Conservation (phyloP, 1,140 invertebrate genomes). For the Drosophila athabasca region DNA sequence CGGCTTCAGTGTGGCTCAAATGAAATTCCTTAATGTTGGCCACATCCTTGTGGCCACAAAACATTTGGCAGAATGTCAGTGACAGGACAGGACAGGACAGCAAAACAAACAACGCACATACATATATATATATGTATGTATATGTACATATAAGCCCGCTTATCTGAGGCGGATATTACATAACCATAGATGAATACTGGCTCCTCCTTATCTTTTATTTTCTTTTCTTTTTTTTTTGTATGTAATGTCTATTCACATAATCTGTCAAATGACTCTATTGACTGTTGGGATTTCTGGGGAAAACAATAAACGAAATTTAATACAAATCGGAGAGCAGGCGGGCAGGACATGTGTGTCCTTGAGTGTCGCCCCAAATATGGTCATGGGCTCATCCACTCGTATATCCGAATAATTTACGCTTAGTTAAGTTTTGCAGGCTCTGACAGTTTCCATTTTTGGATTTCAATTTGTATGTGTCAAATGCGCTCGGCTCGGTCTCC, state of each 20-base stretch:
- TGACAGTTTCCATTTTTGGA: constrained; percentile 26
- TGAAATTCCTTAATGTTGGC: constrained; percentile 47
- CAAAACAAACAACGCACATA: constrained; percentile 14
- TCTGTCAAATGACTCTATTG: constrained; percentile 56
- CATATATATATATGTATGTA: too few relatives aligned
- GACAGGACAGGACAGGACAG: constrained; percentile 34
- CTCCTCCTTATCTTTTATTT: neutral
- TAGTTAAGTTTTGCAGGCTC: constrained; percentile 25
- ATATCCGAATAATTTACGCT: constrained; percentile 49
- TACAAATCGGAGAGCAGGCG: constrained; percentile 28
- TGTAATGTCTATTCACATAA: constrained; percentile 35
- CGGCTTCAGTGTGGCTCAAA: constrained; percentile 33
- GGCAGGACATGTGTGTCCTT: constrained; percentile 44
- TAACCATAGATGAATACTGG: constrained; percentile 31
- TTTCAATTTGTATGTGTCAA: constrained; percentile 38
- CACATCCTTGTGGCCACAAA: constrained; percentile 20
- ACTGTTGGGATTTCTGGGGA: constrained; percentile 26
- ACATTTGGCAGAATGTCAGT: constrained; percentile 42
- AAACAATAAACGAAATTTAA: constrained; percentile 57
- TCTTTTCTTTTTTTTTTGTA: neutral
- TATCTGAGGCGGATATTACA: constrained; percentile 28
- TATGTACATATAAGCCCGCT: neutral
- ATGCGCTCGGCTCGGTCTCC: too few relatives aligned
- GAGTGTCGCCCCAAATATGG: constrained; percentile 9
- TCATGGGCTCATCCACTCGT: constrained; percentile 22